These are phyloP conservation scores for Lutraria lutraria DNA, from an alignment of 2,888 invertebrate species.

Conservation along the genomic window DNA sequence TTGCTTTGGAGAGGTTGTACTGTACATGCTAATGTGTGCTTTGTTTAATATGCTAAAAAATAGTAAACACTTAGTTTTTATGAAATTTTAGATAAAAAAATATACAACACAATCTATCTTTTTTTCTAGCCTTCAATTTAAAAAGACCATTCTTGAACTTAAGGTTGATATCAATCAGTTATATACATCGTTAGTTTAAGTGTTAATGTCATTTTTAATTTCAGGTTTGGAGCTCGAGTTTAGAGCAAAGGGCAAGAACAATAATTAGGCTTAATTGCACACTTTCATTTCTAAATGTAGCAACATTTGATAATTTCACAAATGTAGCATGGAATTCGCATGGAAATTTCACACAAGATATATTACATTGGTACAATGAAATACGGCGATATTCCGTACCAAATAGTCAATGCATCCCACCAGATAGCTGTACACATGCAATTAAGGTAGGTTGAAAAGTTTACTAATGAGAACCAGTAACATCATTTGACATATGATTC, in stretches of 20 bases:
- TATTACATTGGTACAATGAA: conserved; percentile 58
- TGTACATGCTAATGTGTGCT: no score
- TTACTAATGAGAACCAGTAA: background rate
- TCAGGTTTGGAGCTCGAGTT: conserved; percentile 62
- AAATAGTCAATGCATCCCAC: conserved; percentile 43
- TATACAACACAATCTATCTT: no score
- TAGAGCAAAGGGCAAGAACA: conserved; percentile 52
- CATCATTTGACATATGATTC: no score
- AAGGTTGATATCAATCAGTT: no score
- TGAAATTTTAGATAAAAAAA: no score
- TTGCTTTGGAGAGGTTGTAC: no score
- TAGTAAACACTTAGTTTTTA: no score
- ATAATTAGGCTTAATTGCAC: conserved; percentile 36
- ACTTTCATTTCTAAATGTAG: conserved; percentile 36
- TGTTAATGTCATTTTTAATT: conserved; percentile 16
- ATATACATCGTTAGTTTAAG: background rate
- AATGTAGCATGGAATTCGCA: conserved; percentile 52
- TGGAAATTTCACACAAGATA: conserved; percentile 59
- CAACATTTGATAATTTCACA: conserved; percentile 42
- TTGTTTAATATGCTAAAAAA: no score
- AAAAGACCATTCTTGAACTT: no score
- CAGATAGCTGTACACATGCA: conserved; percentile 42
- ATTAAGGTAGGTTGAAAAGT: conserved; percentile 43
- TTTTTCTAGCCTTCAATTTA: no score
- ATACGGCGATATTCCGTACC: conserved; percentile 44